phyloP scores from a whole-genome alignment of 2,113 vertebrate genomes.

The Pandion haliaetus region DNA sequence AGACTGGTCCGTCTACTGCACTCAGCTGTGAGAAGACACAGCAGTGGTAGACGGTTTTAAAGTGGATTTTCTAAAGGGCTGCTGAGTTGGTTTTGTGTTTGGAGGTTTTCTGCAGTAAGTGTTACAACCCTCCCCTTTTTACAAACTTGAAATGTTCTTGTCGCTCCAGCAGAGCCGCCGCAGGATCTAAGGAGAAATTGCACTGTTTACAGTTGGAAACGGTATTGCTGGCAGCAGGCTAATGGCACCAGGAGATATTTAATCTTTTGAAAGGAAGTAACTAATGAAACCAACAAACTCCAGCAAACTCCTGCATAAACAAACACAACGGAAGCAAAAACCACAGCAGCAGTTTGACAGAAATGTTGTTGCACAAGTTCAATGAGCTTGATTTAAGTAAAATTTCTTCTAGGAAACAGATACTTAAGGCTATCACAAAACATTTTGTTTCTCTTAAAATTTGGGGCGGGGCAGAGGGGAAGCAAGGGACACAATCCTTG shows the following conservation, averaged over 20 bases:
- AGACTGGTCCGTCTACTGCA: not conserved
- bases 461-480: not conserved
- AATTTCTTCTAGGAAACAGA: not conserved
- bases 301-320: constrained; percentile 25
- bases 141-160: not conserved
- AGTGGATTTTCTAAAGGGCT: not conserved
- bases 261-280: constrained; percentile 51
- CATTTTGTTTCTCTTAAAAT: not conserved
- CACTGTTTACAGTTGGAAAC: constrained; percentile 15
- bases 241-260: not conserved
- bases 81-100: not conserved
- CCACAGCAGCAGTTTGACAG: constrained; percentile 12
- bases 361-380: constrained; percentile 8
- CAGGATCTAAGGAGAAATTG: not conserved
- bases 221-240: not conserved
- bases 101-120: not conserved
- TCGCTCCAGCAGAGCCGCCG: not conserved
- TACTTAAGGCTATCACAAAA: not conserved
- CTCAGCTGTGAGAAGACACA: constrained; percentile 1
- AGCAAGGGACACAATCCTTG: not conserved
- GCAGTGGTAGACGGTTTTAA: not conserved
- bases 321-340: constrained; percentile 44
- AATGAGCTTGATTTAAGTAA: not conserved
- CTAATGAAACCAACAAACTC: constrained; percentile 32
- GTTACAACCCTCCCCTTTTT: not conserved